Base-by-base conservation (phyloP, 2,888 invertebrate genomes). In the Heliconius ismenius region DNA sequence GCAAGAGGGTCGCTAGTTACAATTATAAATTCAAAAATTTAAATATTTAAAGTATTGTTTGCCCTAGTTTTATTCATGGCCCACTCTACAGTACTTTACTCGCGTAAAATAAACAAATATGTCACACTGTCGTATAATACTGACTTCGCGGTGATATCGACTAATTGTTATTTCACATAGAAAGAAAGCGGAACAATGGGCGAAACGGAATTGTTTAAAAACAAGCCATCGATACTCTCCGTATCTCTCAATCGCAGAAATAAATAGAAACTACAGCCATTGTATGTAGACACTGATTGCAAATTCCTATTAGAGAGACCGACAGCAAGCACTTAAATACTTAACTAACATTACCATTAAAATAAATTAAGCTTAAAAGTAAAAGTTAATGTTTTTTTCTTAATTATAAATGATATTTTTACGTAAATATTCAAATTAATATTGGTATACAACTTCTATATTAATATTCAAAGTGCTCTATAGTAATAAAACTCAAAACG, bases 101-200 rank as follows among this genome's bases (percentile, higher is more conserved):
- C 21, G 49, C 28, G 10, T 43, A n/a, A 21, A 70, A 67, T 60
- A 58, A 78, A 62, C 73, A 80, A 81, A 81, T 79, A 81, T 85
- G 83, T 82, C 85, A 84, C 83, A 81, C 81, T 87, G 86, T 85
- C 87, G 86, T 85, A 84, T 86, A 89, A 90, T 90, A 86, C 80
- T 83, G 83, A 90, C 91, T 91, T 90, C 87, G 86, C 86, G 89
- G 84, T 83, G 85, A 87, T 87, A 81, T 83, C 80, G 84, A 74
- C 79, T 79, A 84, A 83, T 84, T 84, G 83, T 84, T 86, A 85
- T 88, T 88, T 86, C 87, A 87, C 86, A 90, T 91, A 89, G 92
- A 92, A 92, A 92, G 92, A 89, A 81, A 80, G 73, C 78, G 81
- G 87, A 81, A 90, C 90, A 90, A 91, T 89, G 83, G 84, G 83